phyloP scores from a whole-genome alignment of 2,888 invertebrate genomes.

The Tetragonisca angustula region DNA sequence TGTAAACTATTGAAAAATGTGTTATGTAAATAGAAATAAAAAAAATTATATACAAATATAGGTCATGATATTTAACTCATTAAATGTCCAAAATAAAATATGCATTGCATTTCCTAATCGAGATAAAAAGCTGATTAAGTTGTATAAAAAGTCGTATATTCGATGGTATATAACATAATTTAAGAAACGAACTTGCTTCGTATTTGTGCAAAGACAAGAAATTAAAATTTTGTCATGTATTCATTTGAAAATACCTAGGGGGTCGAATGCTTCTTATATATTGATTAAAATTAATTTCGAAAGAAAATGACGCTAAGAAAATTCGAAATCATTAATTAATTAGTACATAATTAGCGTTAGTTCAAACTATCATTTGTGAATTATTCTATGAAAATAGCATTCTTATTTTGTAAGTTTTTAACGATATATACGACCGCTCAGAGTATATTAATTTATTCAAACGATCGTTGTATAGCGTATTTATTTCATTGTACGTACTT shows the following conservation, averaged over 20 bases:
- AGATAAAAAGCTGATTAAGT: constrained; percentile 24
- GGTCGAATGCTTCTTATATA: constrained; percentile 2
- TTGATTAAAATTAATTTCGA: not conserved
- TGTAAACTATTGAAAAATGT: constrained; percentile 7
- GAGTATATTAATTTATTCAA: constrained; percentile 23
- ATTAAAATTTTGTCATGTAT: constrained; percentile 2
- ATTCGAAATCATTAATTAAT: constrained; percentile 2
- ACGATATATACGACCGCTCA: constrained; percentile 23
- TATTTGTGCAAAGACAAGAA: constrained; percentile 38
- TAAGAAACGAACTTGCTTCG: constrained; percentile 10
- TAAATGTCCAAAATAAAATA: constrained; percentile 13
- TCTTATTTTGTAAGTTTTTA: constrained; percentile 16
- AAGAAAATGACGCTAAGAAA: not conserved
- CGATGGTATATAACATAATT: not conserved
- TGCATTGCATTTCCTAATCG: not conserved
- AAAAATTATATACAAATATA: constrained; percentile 13
- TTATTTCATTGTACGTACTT: constrained; percentile 42
- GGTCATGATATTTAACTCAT: constrained; percentile 8
- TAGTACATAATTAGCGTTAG: constrained; percentile 13
- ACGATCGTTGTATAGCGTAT: constrained; percentile 43
- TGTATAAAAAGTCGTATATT: constrained; percentile 11
- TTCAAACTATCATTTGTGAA: not conserved
- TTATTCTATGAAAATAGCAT: constrained; percentile 2
- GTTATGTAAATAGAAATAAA: constrained; percentile 19
- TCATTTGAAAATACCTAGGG: constrained; percentile 22